Conservation (phyloP, 2,888 invertebrate species). For the Pristionchus fissidentatus region DNA sequence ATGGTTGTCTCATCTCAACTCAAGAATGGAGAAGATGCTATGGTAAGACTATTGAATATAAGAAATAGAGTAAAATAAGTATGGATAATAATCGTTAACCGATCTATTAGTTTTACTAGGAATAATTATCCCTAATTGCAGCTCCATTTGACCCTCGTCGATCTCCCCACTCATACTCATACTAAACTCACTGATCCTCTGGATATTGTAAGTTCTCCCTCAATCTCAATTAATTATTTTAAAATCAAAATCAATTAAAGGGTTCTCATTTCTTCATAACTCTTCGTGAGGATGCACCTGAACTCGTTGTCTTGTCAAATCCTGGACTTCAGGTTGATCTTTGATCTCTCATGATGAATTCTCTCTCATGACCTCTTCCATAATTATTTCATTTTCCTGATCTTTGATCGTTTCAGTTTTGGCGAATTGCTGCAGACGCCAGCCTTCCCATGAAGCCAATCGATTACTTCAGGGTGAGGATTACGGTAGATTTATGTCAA, state of each 20-base stretch:
- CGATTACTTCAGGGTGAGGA: conserved; percentile 65
- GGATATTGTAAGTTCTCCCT: conserved; percentile 49
- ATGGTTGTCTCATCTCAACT: conserved; percentile 63
- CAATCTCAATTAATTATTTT: not conserved
- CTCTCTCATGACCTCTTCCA: too few relatives aligned
- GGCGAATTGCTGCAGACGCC: conserved; percentile 62
- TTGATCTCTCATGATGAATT: too few relatives aligned
- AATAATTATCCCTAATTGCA: conserved; percentile 50
- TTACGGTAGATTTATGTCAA: not conserved
- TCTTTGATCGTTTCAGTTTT: conserved; percentile 51
- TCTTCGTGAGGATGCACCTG: conserved; percentile 72
- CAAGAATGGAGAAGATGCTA: conserved; percentile 58
- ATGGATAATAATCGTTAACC: too few relatives aligned
- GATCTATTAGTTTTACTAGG: not conserved
- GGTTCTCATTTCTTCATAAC: conserved; percentile 69
- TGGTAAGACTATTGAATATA: too few relatives aligned
- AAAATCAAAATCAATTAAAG: too few relatives aligned
- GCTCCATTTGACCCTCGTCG: conserved; percentile 69
- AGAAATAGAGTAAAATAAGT: too few relatives aligned
- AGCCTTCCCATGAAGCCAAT: conserved; percentile 61
- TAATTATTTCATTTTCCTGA: conserved; percentile 6
- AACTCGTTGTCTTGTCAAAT: conserved; percentile 70
- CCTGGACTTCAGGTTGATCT: conserved; percentile 66
- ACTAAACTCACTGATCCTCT: conserved; percentile 65
- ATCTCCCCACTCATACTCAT: conserved; percentile 63